Percentiles rank a stretch among this genome's conserved stretches.
Evolutionary conservation across 2,113 vertebrate species (phyloP).

Genomic region (Thamnophis sirtalis): DNA sequence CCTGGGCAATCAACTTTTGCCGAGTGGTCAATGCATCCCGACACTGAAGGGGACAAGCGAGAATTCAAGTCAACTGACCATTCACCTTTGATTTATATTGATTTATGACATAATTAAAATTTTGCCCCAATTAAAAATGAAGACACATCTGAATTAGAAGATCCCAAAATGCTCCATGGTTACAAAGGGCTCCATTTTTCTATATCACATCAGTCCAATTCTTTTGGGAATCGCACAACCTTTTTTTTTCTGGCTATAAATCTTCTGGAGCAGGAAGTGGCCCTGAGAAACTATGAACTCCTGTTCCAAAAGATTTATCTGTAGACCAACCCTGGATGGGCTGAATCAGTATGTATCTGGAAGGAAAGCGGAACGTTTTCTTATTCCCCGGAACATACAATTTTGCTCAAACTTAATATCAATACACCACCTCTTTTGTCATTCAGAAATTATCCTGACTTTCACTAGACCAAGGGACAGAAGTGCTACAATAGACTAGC

Average conservation of each 20-base stretch:
- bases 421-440: not conserved
- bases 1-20: slow-evolving; percentile 95
- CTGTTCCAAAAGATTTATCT: not conserved
- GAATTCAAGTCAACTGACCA: not conserved
- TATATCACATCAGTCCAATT: not conserved
- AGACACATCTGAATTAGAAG: not conserved
- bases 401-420: not conserved
- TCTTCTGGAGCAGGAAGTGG: not conserved
- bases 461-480: not conserved
- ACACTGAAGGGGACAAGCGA: slow-evolving; percentile 74
- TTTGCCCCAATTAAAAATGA: not conserved
- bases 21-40: slow-evolving; percentile 90
- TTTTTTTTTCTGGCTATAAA: not conserved
- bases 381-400: not conserved
- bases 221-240: not conserved
- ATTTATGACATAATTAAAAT: not conserved
- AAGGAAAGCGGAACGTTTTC: not conserved
- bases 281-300: not conserved
- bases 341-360: not conserved
- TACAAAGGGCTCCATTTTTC: not conserved
- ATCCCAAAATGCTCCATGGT: not conserved
- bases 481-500: not conserved
- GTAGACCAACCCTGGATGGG: not conserved
- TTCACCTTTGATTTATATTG: accelerated
- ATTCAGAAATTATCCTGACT: not conserved